Base-by-base conservation (phyloP, 2,797 vertebrate species). In the Schizothorax lantsangensis region DNA sequence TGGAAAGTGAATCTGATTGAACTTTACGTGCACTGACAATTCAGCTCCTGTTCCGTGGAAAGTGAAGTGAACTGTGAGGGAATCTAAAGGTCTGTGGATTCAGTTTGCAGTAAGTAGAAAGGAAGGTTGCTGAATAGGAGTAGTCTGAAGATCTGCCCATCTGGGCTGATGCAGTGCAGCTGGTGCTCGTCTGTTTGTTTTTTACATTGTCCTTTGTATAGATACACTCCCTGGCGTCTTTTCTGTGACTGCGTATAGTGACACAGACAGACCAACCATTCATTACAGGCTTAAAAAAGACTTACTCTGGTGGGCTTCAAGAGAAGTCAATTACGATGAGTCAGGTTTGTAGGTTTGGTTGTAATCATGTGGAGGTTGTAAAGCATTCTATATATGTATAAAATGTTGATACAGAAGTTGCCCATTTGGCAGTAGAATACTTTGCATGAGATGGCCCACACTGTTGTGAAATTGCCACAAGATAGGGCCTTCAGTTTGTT, bases 211-310 rank as follows among this genome's bases (percentile, higher is more conserved):
- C 88, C 84, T 92, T 92, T 93, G 91, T 93, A 89, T 93, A 89
- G 83, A 72, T 73, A 71, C 87, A 81, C 92, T 91, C 91, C 92
- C 82, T 71, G 52, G 90, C 89, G 90, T 91, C 90, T 90, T 90
- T 91, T 77, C 91, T 91, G 91, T 93, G 92, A 94, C 92, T 88
- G 90, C 87, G 10, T 11, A 57, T 68, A 86, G 88, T 92, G 91
- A 93, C 91, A 92, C 86, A 57, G 33, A 93, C 91, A 93, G 93
- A 94, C 91, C 90, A 92, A 81, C 91, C 90, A 93, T 94, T 94
- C 93, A 95, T 94, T 87, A 43, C 11, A 64, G 84, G 57, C 52
- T 84, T 83, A 84, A 93, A 92, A 88, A 92, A 90, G 91, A 92
- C 85, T 88, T 91, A 52, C 88, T 17, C 26, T 93, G 91, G 91